Evolutionary conservation across 2,113 vertebrate species (phyloP), one percentile per base, ranked within the genome.

Genomic region (Caretta caretta): DNA sequence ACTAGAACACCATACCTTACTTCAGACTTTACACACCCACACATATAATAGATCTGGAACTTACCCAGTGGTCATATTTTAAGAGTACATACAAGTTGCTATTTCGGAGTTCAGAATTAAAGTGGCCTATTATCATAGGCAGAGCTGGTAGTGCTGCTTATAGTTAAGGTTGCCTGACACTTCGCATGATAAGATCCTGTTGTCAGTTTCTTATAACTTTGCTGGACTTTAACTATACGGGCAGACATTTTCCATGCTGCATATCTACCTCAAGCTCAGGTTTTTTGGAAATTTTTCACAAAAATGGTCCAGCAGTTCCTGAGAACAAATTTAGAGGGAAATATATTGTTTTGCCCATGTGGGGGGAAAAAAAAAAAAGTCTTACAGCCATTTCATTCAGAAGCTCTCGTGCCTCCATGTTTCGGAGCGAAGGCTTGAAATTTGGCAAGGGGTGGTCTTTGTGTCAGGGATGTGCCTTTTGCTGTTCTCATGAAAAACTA

Each of bases 261-360:
- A 42, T 72, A 38, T 46, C 38, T 46, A 3, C 24, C 24, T 76
- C 20, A 42, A 25, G 38, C 22, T 76, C 22, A 12, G 14, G 13
- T 35, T 17, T 19, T 35, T 46, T 46, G 25, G 75, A 27, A 48
- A 27, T 46, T 27, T 48, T 46, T 48, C 48, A 17, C n/a, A 86
- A 69, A 80, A 53, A 22, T 8, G 29, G 19, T 83, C 46, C 56
- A 88, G 38, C 56, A 38, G 83, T 46, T 84, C 80, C 59, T 88
- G 82, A 92, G 80, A 72, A 84, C 13, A 83, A 27, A 9, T 69
- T 86, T 76, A 20, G 54, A 24, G 3, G 90, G 29, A 91, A 86
- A 1, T 62, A 14, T 2, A 42, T 83, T 85, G 80, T 91, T 80
- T 94, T 49, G 8, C 5, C 12, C 80, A 20, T 90, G 85, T 42